Evolutionary conservation across 2,113 vertebrate genomes (phyloP), one percentile per base, ranked within the genome.

Genomic region (Tiliqua scincoides): DNA sequence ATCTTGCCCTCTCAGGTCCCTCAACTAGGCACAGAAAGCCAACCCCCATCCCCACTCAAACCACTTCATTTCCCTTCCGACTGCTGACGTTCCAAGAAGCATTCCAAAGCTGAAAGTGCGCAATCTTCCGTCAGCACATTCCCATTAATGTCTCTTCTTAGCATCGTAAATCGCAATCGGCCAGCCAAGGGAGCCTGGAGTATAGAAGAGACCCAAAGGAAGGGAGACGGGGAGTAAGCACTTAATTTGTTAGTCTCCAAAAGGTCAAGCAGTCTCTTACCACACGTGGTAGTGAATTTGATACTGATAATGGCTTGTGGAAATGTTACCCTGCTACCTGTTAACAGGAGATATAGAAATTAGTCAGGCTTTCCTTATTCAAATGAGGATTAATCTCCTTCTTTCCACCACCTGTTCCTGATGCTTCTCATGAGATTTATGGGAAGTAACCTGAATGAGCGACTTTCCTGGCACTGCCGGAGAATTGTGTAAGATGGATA

Each of bases 281-380:
- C 83, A 70, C 89, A 89, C 86, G 90, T 79, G 75, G 10, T 52
- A 76, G 9, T 75, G 90, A 88, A 83, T 80, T 27, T 14, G 30
- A 0, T 80, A 91, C 82, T 85, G 67, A 82, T 80, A 87, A 23
- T 3, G 32, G 72, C 9, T 35, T 89, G 89, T 85, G 83, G 76
- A 92, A 91, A 88, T 67, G 1, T 67, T 48, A 48, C 15, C 63
- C 59, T 83, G 20, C 30, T 85, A 88, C 76, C 48, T 89, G 11
- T 14, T 87, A 83, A 80, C n/a, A 81, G 72, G 81, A 91, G 27
- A 76, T 30, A 87, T 20, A 67, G 67, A 88, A 88, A 91, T 92
- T 85, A 84, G 62, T 83, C 62, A 88, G 30, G 32, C 0, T 18
- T 90, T 84, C 37, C 37, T 85, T 91, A 83, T 84, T 91, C 73